Conservation (phyloP, 2,797 vertebrate species). For the Pseudochirops cupreus region DNA sequence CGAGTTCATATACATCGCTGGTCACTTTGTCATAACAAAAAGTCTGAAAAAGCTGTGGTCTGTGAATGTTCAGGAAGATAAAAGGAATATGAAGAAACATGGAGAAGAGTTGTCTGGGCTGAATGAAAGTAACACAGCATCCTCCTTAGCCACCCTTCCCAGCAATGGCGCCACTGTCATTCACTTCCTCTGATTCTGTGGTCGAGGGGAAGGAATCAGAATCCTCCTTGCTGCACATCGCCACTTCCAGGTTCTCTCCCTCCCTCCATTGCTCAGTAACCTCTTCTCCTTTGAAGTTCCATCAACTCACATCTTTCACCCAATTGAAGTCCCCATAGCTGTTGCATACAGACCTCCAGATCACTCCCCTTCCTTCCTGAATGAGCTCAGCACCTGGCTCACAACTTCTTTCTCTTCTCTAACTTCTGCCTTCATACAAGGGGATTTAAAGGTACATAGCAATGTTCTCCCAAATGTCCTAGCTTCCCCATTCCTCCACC, state of each 20-base stretch:
- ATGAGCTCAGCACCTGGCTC: not conserved
- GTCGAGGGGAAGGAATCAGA: too few relatives aligned
- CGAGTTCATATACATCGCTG: not conserved
- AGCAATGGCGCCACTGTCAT: not conserved
- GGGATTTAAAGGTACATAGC: too few relatives aligned
- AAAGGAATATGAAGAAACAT: not conserved
- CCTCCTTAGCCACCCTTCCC: not conserved
- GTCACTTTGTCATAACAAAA: not conserved
- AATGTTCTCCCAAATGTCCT: not conserved
- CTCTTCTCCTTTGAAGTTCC: not conserved
- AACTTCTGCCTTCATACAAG: not conserved
- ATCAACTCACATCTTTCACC: not conserved
- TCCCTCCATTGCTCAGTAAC: not conserved
- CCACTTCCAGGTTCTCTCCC: not conserved
- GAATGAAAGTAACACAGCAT: too few relatives aligned
- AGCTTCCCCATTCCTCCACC: not conserved
- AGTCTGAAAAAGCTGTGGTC: not conserved
- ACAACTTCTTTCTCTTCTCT: not conserved
- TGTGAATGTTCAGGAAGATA: not conserved
- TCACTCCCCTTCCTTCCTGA: not conserved
- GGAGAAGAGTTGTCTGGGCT: not conserved
- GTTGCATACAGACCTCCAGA: not conserved
- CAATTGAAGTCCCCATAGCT: not conserved
- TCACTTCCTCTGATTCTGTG: not conserved
- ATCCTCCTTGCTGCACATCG: not conserved